Percentiles rank a stretch among this genome's conserved stretches.
Conservation (phyloP, 1,140 invertebrate genomes). For the Schlechtendalia chinensis region DNA sequence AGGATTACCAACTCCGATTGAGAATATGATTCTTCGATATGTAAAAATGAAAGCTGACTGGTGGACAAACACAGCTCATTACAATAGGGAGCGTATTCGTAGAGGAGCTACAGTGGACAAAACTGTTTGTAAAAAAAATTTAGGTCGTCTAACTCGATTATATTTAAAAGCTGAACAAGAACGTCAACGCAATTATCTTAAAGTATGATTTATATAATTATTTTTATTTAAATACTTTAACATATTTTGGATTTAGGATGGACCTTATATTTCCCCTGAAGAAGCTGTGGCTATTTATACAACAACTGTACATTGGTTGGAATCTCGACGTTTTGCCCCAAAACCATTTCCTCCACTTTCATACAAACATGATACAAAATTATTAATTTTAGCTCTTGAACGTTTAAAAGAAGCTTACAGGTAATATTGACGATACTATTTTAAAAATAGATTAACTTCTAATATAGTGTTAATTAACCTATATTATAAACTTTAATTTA, state of each 20-base stretch:
- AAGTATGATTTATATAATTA: constrained; percentile 59
- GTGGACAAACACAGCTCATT: constrained; percentile 99
- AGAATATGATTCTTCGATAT: constrained; percentile 99
- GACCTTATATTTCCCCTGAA: constrained; percentile 98
- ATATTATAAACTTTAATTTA: neutral
- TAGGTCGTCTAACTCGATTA: constrained; percentile 91
- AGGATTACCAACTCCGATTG: constrained; percentile 96
- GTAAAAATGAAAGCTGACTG: constrained; percentile 99
- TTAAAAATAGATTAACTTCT: neutral
- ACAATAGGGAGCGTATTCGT: constrained; percentile 94
- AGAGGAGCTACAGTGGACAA: constrained; percentile 96
- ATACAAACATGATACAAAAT: constrained; percentile 99
- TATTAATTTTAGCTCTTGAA: constrained; percentile 94
- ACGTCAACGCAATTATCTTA: constrained; percentile 97
- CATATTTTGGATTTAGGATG: constrained; percentile 68
- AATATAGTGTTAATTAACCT: constrained; percentile 51
- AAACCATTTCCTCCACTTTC: constrained; percentile 98
- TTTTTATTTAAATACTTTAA: neutral
- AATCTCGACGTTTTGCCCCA: constrained; percentile 95
- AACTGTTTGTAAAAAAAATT: constrained; percentile 99
- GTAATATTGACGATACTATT: constrained; percentile 53
- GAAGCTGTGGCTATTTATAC: constrained; percentile 99
- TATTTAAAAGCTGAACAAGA: constrained; percentile 99
- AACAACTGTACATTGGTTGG: constrained; percentile 98
- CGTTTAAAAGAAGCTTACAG: constrained; percentile 96